Evolutionary conservation across 1,140 invertebrate species (phyloP), one percentile per base, ranked within the genome.

Genomic region (Lucilia cuprina): DNA sequence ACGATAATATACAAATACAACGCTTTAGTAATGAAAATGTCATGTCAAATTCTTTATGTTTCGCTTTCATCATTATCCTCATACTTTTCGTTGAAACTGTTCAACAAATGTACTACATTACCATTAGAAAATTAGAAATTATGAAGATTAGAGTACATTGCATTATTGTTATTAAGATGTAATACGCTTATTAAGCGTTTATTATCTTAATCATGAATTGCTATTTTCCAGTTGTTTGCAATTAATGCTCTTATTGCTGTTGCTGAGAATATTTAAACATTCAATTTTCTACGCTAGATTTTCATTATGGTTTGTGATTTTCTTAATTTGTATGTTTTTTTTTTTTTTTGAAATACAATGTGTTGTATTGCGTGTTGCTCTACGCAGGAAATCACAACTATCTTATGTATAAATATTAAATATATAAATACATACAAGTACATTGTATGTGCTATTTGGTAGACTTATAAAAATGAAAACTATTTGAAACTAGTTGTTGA

Each of bases 181-280:
- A 70, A 70, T 70, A 65, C 60, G 65, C n/a, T 70, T 70, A 70
- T 70, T 70, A 70, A 70, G 65, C 65, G 19, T 70, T 70, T 70
- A 70, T 70, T 70, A 9, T 19, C 65, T 21, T 70, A 70, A 70
- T 70, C 65, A 70, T 70, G 65, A 70, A 70, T 70, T 70, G 19
- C 9, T 70, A 17, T 70, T 70, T 70, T 70, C 65, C 65, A 70
- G 65, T 70, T 70, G 65, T 70, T 70, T 70, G n/a, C 13, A 13
- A 60, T 12, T 60, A 17, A 21, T 70, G 55, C 12, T 60, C 5
- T 60, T 60, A n/a, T 60, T 60, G 55, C n/a, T 60, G n/a, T 60
- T 60, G 55, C n/a, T 60, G n/a, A 17, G 13, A 5, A 17, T 60
- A 60, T 60, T 60, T 60, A n/a, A 4, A 60, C 17, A 55, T 14